phyloP scores from a whole-genome alignment of 2,888 invertebrate genomes.

The Metacarcinus magister region DNA sequence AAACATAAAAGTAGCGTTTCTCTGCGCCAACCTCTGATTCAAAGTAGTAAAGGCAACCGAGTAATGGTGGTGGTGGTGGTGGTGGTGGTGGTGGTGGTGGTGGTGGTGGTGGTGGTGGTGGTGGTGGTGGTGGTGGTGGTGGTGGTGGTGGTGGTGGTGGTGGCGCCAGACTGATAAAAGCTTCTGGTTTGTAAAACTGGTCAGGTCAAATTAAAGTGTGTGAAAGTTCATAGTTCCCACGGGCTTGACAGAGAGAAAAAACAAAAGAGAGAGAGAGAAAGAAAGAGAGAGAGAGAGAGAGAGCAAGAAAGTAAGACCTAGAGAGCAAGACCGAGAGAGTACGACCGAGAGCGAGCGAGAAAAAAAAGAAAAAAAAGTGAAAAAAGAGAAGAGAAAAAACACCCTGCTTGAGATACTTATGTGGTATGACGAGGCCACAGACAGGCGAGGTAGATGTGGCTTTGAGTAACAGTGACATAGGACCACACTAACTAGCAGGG shows the following conservation, averaged over 20 bases:
- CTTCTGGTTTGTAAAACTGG: too few species aligned
- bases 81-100: too few species aligned
- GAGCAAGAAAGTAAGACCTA: neutral
- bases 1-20: neutral
- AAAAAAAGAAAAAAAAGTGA: neutral
- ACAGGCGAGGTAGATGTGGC: neutral
- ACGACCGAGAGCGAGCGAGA: neutral
- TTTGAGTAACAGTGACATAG: neutral
- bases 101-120: too few species aligned
- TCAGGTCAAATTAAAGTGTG: too few species aligned
- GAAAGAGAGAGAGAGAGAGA: neutral
- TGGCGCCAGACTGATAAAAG: too few species aligned
- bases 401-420: neutral
- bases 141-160: too few species aligned
- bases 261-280: neutral
- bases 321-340: neutral
- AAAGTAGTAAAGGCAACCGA: neutral
- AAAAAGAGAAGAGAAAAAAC: neutral
- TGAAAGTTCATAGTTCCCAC: too few species aligned
- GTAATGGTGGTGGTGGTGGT: neutral
- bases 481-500: neutral
- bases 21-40: neutral
- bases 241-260: neutral
- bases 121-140: too few species aligned
- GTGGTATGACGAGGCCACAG: neutral